Evolutionary conservation across 2,113 vertebrate species (phyloP).

Genomic region (Eolophus roseicapilla): DNA sequence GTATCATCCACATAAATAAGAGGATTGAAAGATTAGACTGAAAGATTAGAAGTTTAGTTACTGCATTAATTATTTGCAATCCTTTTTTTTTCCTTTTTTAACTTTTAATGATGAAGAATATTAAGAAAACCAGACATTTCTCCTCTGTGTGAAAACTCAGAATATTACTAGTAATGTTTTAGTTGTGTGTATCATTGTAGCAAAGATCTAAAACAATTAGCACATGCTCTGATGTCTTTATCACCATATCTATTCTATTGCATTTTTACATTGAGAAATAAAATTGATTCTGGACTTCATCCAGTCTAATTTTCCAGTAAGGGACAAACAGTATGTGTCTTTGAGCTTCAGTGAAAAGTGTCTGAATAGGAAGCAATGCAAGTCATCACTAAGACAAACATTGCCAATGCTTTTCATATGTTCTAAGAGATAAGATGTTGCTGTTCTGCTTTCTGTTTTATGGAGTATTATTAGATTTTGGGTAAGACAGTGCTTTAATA

Average conservation of each 20-base stretch:
- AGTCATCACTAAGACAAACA: constrained; percentile 11
- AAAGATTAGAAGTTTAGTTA: not conserved
- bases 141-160: not conserved
- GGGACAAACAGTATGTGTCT: not conserved
- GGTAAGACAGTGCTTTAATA: not conserved
- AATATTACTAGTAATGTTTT: not conserved
- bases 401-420: not conserved
- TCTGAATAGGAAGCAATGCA: not conserved
- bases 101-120: not conserved
- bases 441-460: not conserved
- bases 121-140: not conserved
- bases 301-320: constrained; percentile 50
- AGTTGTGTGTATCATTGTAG: not conserved
- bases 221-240: not conserved
- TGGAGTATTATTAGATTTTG: not conserved
- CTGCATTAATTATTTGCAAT: not conserved
- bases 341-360: not conserved
- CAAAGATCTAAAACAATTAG: not conserved
- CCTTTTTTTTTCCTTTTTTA: not conserved
- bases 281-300: constrained; percentile 50
- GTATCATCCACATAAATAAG: not conserved
- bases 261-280: constrained; percentile 15
- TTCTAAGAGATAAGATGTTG: not conserved
- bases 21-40: not conserved
- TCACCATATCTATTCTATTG: not conserved